Base-by-base conservation (phyloP, 2,888 invertebrate species). In the Drosophila falleni region DNA sequence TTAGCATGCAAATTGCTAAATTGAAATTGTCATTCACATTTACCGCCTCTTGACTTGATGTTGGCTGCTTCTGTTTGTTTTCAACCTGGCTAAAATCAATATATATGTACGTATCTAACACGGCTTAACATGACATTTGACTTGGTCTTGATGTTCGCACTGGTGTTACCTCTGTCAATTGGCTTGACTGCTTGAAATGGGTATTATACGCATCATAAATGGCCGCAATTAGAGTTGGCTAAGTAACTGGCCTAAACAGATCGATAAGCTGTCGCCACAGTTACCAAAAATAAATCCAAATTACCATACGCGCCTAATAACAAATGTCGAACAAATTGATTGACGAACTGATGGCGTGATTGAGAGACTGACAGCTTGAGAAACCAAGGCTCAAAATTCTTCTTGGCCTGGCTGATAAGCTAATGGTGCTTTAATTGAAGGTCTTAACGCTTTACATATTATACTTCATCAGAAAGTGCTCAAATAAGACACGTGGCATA, bases 1-100 rank as follows among this genome's bases (percentile, higher is more conserved):
- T 86, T 89, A 79, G 81, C 70, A 89, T 85, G 89, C 73, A 89
- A 86, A 86, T 87, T 87, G 80, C 63, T 79, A 89, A 86, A 89
- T 89, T 85, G 86, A 86, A 87, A 86, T 80, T 86, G 86, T 87
- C 89, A 89, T 79, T 75, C 78, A 73, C 70, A 89, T 79, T 78
- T 64, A 59, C 71, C 74, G 63, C 54, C 84, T 75, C 75, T 88
- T 78, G 80, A 84, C 74, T 83, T 72, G 67, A 47, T 60, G 23
- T 33, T 53, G 50, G 44, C 41, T 53, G 33, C n/a, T 19, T 49
- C 23, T 51, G 33, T 41, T 47, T 33, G 56, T 41, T 41, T 23
- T 68, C 23, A 37, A 39, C 39, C 46, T 16, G 42, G 5, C 64
- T 59, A 65, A 79, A 78, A 78, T 78, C 78, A 62, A 72, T 66